phyloP scores from a whole-genome alignment of 2,888 invertebrate species.

The Listrodromus nycthemerus region DNA sequence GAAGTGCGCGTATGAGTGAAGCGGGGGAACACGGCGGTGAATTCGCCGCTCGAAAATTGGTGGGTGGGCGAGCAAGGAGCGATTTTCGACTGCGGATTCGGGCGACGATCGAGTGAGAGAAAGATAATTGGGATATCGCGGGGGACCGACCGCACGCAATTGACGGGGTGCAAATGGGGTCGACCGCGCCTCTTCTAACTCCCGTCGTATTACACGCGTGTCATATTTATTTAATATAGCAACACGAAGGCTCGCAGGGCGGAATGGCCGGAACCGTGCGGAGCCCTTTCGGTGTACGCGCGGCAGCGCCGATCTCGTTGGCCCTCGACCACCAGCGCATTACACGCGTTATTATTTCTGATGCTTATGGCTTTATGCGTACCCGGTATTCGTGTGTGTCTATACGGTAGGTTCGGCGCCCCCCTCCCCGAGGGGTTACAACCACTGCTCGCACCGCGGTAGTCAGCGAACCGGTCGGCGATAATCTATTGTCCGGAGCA shows the following conservation, averaged over 20 bases:
- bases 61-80: neutral
- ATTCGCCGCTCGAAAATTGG: slow-evolving; percentile 40
- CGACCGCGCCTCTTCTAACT: slow-evolving; percentile 79
- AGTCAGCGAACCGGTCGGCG: slow-evolving; percentile 61
- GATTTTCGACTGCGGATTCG: slow-evolving; percentile 8
- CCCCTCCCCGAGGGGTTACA: slow-evolving; percentile 25
- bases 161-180: slow-evolving; percentile 82
- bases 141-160: slow-evolving; percentile 79
- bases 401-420: slow-evolving; percentile 10
- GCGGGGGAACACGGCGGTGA: slow-evolving; percentile 59
- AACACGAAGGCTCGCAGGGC: slow-evolving; percentile 12
- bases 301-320: slow-evolving; percentile 39
- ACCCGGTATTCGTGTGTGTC: slow-evolving; percentile 16
- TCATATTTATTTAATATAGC: slow-evolving; percentile 84
- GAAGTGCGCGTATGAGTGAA: neutral
- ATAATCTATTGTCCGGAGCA: slow-evolving; percentile 74
- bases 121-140: slow-evolving; percentile 67
- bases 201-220: slow-evolving; percentile 79
- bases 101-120: slow-evolving; percentile 51
- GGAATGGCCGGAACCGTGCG: slow-evolving; percentile 27
- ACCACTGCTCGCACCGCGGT: slow-evolving; percentile 51
- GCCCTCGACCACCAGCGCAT: slow-evolving; percentile 71
- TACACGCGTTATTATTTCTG: slow-evolving; percentile 82
- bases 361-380: slow-evolving; percentile 74
- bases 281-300: neutral